Conservation (phyloP, 2,888 invertebrate species). For the Clostera curtula region DNA sequence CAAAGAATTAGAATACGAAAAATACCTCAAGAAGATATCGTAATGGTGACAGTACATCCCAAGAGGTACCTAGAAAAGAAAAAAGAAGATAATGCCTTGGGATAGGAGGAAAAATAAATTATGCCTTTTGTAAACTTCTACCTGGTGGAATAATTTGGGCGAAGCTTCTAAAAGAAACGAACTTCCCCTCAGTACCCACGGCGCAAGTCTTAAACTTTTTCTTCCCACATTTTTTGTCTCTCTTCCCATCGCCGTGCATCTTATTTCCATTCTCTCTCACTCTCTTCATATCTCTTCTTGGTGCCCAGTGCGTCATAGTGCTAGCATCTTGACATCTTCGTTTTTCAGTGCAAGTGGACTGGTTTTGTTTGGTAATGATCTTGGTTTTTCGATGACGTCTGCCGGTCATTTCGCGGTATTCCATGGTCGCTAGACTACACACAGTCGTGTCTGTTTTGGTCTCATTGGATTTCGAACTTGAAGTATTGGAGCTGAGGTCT, state of each 20-base stretch:
- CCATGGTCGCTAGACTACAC: conserved; percentile 27
- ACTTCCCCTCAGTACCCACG: conserved; percentile 24
- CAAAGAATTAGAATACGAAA: conserved; percentile 14
- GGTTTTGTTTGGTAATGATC: conserved; percentile 31
- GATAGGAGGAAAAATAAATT: conserved; percentile 5
- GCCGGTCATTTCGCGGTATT: conserved; percentile 14
- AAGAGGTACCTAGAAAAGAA: conserved; percentile 20
- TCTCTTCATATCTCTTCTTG: conserved; percentile 10
- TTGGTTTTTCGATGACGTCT: too few species aligned
- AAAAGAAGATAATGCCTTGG: too few species aligned
- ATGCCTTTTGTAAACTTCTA: conserved; percentile 13
- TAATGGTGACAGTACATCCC: conserved; percentile 39
- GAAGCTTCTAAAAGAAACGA: conserved; percentile 39
- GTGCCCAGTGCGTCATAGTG: conserved; percentile 27
- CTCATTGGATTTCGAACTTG: conserved; percentile 11
- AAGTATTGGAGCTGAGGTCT: conserved; percentile 5
- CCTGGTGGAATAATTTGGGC: conserved; percentile 41
- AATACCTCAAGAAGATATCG: conserved; percentile 50
- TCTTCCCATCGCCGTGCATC: not conserved
- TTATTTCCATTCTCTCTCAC: conserved; percentile 7
- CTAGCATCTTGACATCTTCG: conserved; percentile 30
- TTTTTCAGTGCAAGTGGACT: conserved; percentile 30
- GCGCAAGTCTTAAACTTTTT: conserved; percentile 15
- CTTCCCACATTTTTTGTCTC: not conserved
- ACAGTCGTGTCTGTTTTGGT: conserved; percentile 31